Evolutionary conservation across 1,140 invertebrate species (phyloP).

Genomic region (Drosophila tropicalis): DNA sequence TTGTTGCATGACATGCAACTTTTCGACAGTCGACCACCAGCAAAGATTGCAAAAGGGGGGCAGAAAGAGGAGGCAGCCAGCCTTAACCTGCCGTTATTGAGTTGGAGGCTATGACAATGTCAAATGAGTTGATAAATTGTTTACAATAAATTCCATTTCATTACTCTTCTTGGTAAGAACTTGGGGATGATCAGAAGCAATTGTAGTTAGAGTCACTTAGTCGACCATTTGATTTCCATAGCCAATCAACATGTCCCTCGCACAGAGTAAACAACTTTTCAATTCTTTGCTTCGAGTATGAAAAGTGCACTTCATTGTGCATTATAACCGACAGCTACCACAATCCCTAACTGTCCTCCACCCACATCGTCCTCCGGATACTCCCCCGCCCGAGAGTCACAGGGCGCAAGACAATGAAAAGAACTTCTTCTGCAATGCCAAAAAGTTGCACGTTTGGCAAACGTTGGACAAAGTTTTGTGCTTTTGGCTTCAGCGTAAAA

Average conservation of each 20-base stretch:
- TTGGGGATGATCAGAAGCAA: too few species aligned
- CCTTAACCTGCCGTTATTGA: slow-evolving; percentile 20
- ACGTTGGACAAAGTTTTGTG: slow-evolving; percentile 61
- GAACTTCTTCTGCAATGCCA: slow-evolving; percentile 47
- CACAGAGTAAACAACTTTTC: slow-evolving; percentile 66
- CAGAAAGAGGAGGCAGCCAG: background rate
- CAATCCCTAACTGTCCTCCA: slow-evolving; percentile 15
- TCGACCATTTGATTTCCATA: background rate
- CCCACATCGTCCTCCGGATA: too few species aligned
- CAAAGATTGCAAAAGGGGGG: slow-evolving; percentile 6
- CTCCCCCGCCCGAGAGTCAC: slow-evolving; percentile 47
- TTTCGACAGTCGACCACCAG: slow-evolving; percentile 17
- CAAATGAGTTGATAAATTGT: slow-evolving; percentile 20
- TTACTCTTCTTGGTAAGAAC: too few species aligned
- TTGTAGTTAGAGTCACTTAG: too few species aligned
- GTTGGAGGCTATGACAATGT: slow-evolving; percentile 12
- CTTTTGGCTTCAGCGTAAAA: slow-evolving; percentile 56
- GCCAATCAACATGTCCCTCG: background rate
- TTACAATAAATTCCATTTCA: slow-evolving; percentile 18
- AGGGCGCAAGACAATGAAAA: slow-evolving; percentile 72
- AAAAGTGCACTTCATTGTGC: slow-evolving; percentile 81
- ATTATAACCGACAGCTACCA: slow-evolving; percentile 73
- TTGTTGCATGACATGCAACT: slow-evolving; percentile 18
- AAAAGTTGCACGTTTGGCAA: slow-evolving; percentile 56
- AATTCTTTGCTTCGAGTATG: slow-evolving; percentile 74